Evolutionary conservation across 2,888 invertebrate genomes (phyloP).

Genomic region (Celastrina argiolus): DNA sequence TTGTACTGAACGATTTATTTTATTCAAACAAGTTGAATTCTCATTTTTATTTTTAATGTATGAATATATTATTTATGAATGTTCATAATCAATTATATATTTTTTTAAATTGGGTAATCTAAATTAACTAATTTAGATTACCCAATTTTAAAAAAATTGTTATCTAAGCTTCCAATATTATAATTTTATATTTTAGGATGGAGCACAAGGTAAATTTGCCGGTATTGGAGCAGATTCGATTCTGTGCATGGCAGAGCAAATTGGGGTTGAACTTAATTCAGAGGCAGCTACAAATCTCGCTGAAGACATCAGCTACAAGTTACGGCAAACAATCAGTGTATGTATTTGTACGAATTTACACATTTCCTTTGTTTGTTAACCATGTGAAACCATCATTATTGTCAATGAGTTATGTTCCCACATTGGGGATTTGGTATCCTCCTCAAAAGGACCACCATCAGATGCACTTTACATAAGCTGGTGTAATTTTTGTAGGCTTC

Average conservation of each 20-base stretch:
- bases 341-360: constrained; percentile 33
- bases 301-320: constrained; percentile 73
- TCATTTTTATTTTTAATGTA: not conserved
- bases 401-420: not conserved
- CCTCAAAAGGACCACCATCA: too few species aligned
- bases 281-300: constrained; percentile 69
- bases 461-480: too few species aligned
- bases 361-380: not conserved
- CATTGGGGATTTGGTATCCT: too few species aligned
- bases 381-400: not conserved
- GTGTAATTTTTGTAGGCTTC: too few species aligned
- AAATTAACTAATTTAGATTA: not conserved
- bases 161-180: not conserved
- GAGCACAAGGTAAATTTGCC: constrained; percentile 67
- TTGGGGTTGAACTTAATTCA: constrained; percentile 55
- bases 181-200: constrained; percentile 49
- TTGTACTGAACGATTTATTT: not conserved
- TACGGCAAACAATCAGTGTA: constrained; percentile 70
- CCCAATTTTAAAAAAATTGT: too few species aligned
- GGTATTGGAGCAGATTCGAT: constrained; percentile 67
- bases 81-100: not conserved
- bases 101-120: not conserved
- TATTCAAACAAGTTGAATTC: not conserved
- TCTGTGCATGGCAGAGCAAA: constrained; percentile 67
- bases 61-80: not conserved